A percentile compares a stretch with the other conserved stretches of the same genome.
These are phyloP conservation scores for Sarcophaga rosellei DNA, from an alignment of 2,888 invertebrate species.

Conservation along the genomic window DNA sequence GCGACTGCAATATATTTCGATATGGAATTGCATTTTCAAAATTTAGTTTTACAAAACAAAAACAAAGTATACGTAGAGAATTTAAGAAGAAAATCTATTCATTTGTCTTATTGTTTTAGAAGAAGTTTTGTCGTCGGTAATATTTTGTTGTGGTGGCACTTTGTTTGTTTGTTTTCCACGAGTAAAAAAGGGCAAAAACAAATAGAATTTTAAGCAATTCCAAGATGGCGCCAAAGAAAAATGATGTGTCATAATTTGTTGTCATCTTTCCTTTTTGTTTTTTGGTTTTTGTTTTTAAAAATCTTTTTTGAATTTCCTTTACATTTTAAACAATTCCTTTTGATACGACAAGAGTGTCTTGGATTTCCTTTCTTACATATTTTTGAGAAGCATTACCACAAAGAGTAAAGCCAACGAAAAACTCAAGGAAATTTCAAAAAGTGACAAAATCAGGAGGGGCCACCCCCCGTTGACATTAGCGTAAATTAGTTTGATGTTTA, in stretches of 20 bases:
- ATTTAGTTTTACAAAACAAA: constrained; percentile 18
- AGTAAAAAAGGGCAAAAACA: constrained; percentile 2
- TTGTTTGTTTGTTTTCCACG: constrained; percentile 5
- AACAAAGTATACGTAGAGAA: not conserved
- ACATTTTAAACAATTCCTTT: constrained; percentile 46
- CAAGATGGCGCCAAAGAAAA: constrained; percentile 74
- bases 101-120: constrained; percentile 54
- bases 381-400: not conserved
- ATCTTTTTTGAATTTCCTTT: constrained; percentile 36
- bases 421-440: constrained; percentile 20
- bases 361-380: constrained; percentile 26
- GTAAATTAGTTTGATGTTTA: constrained; percentile 65
- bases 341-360: constrained; percentile 53
- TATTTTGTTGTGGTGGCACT: constrained; percentile 37
- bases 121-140: constrained; percentile 24
- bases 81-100: constrained; percentile 22
- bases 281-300: not conserved
- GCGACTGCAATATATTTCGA: constrained; percentile 14
- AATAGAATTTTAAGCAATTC: constrained; percentile 61
- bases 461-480: constrained; percentile 57
- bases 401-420: not conserved
- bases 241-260: constrained; percentile 73
- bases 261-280: constrained; percentile 58
- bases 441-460: constrained; percentile 2
- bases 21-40: constrained; percentile 21